These are phyloP conservation scores for Rhynchophorus ferrugineus DNA, from an alignment of 1,140 invertebrate species.

Conservation along the genomic window DNA sequence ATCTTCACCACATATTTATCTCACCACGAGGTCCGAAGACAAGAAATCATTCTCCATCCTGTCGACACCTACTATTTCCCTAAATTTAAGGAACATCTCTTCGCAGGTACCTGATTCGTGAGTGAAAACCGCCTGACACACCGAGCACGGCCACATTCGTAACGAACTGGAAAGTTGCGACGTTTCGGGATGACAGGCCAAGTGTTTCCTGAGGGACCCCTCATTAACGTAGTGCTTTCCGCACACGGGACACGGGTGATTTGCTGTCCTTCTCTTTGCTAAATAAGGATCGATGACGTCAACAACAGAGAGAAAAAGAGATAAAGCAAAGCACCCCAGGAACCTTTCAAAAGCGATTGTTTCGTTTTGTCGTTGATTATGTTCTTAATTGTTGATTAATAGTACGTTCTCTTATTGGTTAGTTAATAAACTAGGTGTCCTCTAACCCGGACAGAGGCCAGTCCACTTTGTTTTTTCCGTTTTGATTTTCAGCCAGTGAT, in stretches of 20 bases:
- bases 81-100: slow-evolving; percentile 15
- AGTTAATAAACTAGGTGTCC: background rate
- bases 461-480: background rate
- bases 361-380: too few relatives aligned
- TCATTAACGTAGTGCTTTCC: slow-evolving; percentile 94
- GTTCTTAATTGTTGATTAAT: slow-evolving; percentile 5
- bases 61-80: slow-evolving; percentile 13
- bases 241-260: slow-evolving; percentile 89
- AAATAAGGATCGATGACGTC: slow-evolving; percentile 61
- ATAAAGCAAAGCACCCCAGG: slow-evolving; percentile 43
- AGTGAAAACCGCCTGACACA: slow-evolving; percentile 89
- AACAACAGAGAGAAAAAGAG: slow-evolving; percentile 42
- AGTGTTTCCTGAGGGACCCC: slow-evolving; percentile 83
- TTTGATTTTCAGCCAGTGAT: too few relatives aligned
- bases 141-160: slow-evolving; percentile 89
- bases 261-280: slow-evolving; percentile 86
- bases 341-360: slow-evolving; percentile 26
- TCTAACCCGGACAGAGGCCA: background rate
- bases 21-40: too few relatives aligned
- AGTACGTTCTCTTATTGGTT: background rate
- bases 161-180: slow-evolving; percentile 76
- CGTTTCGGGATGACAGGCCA: slow-evolving; percentile 86
- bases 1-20: too few relatives aligned
- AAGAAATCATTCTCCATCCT: too few relatives aligned
- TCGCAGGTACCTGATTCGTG: slow-evolving; percentile 74